Percentiles rank a stretch among this genome's conserved stretches.
These are phyloP conservation scores for Rhopalosiphum maidis DNA, from an alignment of 1,140 invertebrate genomes.

Conservation along the genomic window DNA sequence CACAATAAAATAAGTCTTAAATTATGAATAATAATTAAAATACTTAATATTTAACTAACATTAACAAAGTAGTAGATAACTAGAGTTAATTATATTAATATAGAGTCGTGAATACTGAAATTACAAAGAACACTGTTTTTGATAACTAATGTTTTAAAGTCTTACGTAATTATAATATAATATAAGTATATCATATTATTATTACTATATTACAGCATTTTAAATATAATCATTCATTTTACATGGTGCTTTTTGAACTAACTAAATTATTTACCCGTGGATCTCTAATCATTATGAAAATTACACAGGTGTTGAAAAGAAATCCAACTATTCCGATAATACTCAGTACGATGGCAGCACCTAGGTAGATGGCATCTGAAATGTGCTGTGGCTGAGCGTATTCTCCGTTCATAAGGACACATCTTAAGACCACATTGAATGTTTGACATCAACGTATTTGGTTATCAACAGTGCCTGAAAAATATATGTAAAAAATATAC, in stretches of 20 bases:
- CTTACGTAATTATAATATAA: background rate
- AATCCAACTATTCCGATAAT: conserved; percentile 49
- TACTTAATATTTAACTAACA: background rate
- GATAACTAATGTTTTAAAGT: background rate
- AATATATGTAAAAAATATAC: background rate
- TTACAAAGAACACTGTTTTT: background rate
- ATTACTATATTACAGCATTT: background rate
- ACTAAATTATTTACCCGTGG: conserved; percentile 21
- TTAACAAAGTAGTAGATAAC: background rate
- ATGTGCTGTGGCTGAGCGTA: background rate
- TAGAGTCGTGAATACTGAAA: background rate
- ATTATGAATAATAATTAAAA: background rate
- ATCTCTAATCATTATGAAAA: conserved; percentile 52
- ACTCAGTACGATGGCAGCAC: conserved; percentile 34
- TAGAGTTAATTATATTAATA: background rate
- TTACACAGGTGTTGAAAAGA: conserved; percentile 43
- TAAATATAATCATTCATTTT: background rate
- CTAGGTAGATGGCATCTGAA: conserved; percentile 41
- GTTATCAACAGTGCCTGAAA: background rate
- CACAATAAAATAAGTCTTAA: background rate
- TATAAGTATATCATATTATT: background rate
- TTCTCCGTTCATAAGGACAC: conserved; percentile 52
- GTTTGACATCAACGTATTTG: conserved; percentile 2
- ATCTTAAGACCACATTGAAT: conserved; percentile 45
- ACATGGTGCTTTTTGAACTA: background rate